These are phyloP conservation scores for Barbus barbus DNA, from an alignment of 2,113 vertebrate species.

Conservation along the genomic window DNA sequence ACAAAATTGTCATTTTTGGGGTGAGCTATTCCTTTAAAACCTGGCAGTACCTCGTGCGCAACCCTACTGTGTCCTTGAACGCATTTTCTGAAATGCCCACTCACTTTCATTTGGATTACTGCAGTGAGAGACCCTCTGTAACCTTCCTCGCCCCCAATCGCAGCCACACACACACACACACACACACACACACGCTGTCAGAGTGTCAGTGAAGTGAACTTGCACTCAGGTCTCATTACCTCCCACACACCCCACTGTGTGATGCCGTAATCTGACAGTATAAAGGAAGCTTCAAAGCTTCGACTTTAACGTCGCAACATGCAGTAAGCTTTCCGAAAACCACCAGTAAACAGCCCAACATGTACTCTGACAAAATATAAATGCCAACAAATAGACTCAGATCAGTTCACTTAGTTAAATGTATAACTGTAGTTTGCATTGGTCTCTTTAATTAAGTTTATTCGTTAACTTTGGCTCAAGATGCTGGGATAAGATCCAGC, in stretches of 20 bases:
- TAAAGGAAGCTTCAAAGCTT: constrained; percentile 30
- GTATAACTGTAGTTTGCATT: too few relatives aligned
- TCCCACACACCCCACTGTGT: constrained; percentile 24
- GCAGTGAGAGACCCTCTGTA: constrained; percentile 24
- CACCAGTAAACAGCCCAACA: not conserved
- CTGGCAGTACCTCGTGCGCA: constrained; percentile 6
- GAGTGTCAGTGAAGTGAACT: constrained; percentile 27
- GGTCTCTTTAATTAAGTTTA: not conserved
- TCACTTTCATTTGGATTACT: constrained; percentile 24
- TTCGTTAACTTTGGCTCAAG: not conserved
- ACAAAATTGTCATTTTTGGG: not conserved
- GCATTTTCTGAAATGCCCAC: constrained; percentile 22
- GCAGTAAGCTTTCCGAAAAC: not conserved
- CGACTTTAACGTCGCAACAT: constrained; percentile 4
- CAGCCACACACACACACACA: constrained; percentile 12
- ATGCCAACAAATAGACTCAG: not conserved
- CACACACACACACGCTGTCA: not conserved
- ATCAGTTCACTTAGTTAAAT: not conserved
- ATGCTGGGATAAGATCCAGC: not conserved
- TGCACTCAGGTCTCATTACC: constrained; percentile 32
- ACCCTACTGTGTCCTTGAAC: constrained; percentile 32
- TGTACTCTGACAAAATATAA: not conserved
- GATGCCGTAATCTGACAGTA: constrained; percentile 25
- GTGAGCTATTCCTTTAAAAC: not conserved
- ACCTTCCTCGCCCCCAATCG: too few relatives aligned